Evolutionary conservation across 2,888 invertebrate genomes (phyloP), one percentile per base, ranked within the genome.

Genomic region (Palloptera scutellata): DNA sequence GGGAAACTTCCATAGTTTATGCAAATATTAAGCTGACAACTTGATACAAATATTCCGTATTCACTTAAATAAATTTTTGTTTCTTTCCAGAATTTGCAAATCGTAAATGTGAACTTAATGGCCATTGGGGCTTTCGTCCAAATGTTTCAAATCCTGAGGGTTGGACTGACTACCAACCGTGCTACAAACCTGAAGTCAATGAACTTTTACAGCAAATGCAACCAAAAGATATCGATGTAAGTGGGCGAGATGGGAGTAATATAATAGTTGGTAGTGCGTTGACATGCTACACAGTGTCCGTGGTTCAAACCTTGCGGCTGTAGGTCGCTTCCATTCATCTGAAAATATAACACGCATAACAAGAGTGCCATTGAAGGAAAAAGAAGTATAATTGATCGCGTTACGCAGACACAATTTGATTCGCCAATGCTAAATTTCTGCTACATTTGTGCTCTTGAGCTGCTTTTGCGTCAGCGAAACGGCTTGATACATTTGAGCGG

Each of bases 131-230:
- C 67, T 87, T 89, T 67, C 81, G 86, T 72, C 83, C 86, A 76
- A 85, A 79, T 76, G 83, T 58, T 74, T 81, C 61, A 64, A 81
- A 75, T 75, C 78, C 51, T 69, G 83, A 1, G 84, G 94, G 94
- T 1, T 95, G 93, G 91, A 94, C 95, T 1, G 93, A 95, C 83
- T 96, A 92, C 79, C 91, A 92, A 0, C 89, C 89, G 0, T 96
- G 96, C 79, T 91, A 91, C 76, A 90, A 91, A 6, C 87, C 89
- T 0, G 91, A 92, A 78, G 89, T 92, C 63, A 87, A 88, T 55
- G 86, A 88, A 10, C 85, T 94, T 0, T 87, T 93, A 70, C 86
- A 87, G 63, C 90, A 79, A 68, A 80, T 82, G 58, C 75, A 77
- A 66, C 30, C 30, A 6, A 30, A 30, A 6, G 75, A 81, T 67